Evolutionary conservation across 2,113 vertebrate species (phyloP).

Genomic region (Festucalex cinctus): DNA sequence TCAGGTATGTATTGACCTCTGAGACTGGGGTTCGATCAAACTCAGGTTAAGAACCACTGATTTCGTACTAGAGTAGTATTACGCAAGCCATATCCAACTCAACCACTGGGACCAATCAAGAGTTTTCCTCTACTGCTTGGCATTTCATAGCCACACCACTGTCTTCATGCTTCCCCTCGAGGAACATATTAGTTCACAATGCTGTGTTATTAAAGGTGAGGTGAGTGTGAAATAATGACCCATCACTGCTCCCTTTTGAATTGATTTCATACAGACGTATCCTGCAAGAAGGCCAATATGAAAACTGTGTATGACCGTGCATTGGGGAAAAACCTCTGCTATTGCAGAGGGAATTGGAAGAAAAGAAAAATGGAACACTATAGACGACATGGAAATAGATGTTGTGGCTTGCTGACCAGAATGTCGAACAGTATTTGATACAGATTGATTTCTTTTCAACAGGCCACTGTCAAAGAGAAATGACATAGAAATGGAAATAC

Average conservation of each 20-base stretch:
- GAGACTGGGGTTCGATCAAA: no score
- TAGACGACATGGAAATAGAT: slow-evolving; percentile 8
- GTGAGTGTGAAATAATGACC: slow-evolving; percentile 36
- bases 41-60: not conserved
- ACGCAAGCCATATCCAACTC: slow-evolving; percentile 58
- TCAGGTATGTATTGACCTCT: no score
- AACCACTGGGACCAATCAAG: slow-evolving; percentile 59
- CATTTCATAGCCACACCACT: slow-evolving; percentile 30
- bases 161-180: slow-evolving; percentile 34
- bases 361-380: not conserved
- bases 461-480: slow-evolving; percentile 40
- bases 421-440: slow-evolving; percentile 25
- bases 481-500: slow-evolving; percentile 27
- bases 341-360: not conserved
- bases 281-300: slow-evolving; percentile 39
- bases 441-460: slow-evolving; percentile 41
- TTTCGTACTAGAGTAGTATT: not conserved
- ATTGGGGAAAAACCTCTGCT: slow-evolving; percentile 11
- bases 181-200: slow-evolving; percentile 43
- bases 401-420: slow-evolving; percentile 21
- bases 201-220: slow-evolving; percentile 34
- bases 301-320: slow-evolving; percentile 27
- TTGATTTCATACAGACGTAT: slow-evolving; percentile 38
- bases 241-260: slow-evolving; percentile 33
- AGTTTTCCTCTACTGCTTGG: slow-evolving; percentile 48